Evolutionary conservation across 2,113 vertebrate genomes (phyloP).

Genomic region (Sinocyclocheilus anshuiensis): DNA sequence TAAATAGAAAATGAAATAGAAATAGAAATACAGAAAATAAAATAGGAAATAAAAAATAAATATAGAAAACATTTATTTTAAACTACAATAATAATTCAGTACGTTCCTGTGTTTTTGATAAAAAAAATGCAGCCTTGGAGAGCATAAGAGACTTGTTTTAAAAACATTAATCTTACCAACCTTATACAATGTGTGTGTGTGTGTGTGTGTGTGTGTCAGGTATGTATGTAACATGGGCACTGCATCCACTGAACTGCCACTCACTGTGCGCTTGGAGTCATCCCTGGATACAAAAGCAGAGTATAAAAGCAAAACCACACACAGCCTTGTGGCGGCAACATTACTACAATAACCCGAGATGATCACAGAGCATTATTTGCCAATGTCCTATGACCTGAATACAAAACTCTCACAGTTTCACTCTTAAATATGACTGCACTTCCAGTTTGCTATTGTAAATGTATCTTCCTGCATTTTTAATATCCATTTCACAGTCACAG

Average conservation of each 20-base stretch:
- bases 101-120: too few species aligned
- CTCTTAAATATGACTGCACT: not conserved
- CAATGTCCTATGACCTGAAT: slow-evolving; percentile 16
- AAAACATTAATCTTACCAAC: not conserved
- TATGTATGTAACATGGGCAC: not conserved
- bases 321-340: not conserved
- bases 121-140: not conserved
- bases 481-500: not conserved
- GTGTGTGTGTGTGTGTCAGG: slow-evolving; percentile 7
- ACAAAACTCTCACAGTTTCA: not conserved
- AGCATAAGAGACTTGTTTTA: not conserved
- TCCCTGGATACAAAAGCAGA: slow-evolving; percentile 13
- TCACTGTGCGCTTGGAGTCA: slow-evolving; percentile 12
- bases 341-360: not conserved
- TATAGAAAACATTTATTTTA: too few species aligned
- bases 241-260: not conserved
- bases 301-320: not conserved
- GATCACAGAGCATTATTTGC: slow-evolving; percentile 17
- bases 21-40: too few species aligned
- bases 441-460: slow-evolving; percentile 23
- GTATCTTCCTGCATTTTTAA: slow-evolving; percentile 18
- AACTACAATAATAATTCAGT: too few species aligned
- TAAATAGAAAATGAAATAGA: too few species aligned
- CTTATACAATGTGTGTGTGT: not conserved
- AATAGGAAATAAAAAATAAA: too few species aligned